Base-by-base conservation (phyloP, 1,140 invertebrate genomes). In the Drosophila hydei region DNA sequence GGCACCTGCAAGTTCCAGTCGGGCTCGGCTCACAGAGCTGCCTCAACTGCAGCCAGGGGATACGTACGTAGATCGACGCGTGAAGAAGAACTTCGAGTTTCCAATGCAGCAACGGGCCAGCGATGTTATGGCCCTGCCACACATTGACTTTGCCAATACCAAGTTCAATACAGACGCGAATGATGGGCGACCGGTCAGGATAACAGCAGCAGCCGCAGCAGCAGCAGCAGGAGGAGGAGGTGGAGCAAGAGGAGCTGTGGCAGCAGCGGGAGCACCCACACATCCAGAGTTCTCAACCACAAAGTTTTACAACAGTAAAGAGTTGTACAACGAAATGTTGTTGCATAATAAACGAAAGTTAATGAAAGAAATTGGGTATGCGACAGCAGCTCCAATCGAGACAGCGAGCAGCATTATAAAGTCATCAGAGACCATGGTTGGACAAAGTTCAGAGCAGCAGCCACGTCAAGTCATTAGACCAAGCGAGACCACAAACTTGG, bases 281-380 rank as follows among this genome's bases (percentile, higher is more conserved):
- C 90, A 91, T 71, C 91, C 91, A 3, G 90, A 91, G 42, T 91
- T 91, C 51, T 91, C 90, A 11, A 91, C 91, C 50, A 91, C 91
- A 27, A 91, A 91, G 74, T 91, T 91, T 58, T 91, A 91, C 69
- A 91, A 91, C 60, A 91, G 90, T 77, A 90, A 91, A 65, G 90
- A 91, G 70, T 64, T 91, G 56, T 91, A 91, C 75, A 91, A 90
- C 74, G 90, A 91, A 73, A 91, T 91, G 90, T 69, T 91, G 72
- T 69, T 75, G 59, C 85, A 90, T 72, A 84, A 81, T 75, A 84
- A 81, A 68, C 79, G 72, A 51, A 91, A 90, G 67, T 77, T 88
- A 88, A 88, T 88, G 65, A 88, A 83, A 68, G 83, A 78, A 62
- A 63, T 58, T 55, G 48, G 30, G 5, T 16, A 58, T 19, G 21